A percentile compares a stretch with the other conserved stretches of the same genome.
These are phyloP conservation scores for Protosalanx chinensis DNA, from an alignment of 2,797 vertebrate species.

Conservation along the genomic window DNA sequence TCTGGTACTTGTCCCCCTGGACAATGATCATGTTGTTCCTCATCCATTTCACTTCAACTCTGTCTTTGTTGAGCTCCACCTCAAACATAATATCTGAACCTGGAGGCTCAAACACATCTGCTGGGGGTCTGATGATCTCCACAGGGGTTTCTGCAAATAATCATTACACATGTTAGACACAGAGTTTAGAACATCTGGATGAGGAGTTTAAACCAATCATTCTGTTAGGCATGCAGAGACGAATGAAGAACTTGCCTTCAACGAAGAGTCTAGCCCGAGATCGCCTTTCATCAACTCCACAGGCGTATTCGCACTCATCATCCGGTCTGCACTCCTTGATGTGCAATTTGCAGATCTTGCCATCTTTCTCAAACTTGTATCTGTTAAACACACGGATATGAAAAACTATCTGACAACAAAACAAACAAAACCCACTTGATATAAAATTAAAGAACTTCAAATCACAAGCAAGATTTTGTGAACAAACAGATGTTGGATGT, in stretches of 20 bases:
- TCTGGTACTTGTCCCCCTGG: constrained; percentile 98
- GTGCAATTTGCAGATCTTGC: constrained; percentile 82
- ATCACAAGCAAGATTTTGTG: background rate
- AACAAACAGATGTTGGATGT: background rate
- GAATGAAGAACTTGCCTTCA: constrained; percentile 76
- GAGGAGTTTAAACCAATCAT: background rate
- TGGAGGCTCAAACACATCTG: constrained; percentile 88
- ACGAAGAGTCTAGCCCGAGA: constrained; percentile 94
- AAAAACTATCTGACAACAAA: background rate
- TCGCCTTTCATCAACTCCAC: constrained; percentile 90
- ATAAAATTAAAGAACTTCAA: background rate
- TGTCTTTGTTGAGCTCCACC: constrained; percentile 95
- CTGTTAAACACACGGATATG: constrained; percentile 50
- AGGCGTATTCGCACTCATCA: constrained; percentile 97
- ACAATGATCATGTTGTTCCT: constrained; percentile 98
- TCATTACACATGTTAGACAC: constrained; percentile 1
- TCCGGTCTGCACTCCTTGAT: constrained; percentile 92
- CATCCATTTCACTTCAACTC: constrained; percentile 95
- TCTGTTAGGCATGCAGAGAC: background rate
- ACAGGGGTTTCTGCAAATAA: constrained; percentile 86
- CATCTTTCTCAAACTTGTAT: constrained; percentile 93
- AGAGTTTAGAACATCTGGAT: background rate
- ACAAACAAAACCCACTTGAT: background rate
- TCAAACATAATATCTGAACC: constrained; percentile 89
- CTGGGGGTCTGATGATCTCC: constrained; percentile 92